Conservation (phyloP, 2,113 vertebrate genomes). For the Panthera leo region DNA sequence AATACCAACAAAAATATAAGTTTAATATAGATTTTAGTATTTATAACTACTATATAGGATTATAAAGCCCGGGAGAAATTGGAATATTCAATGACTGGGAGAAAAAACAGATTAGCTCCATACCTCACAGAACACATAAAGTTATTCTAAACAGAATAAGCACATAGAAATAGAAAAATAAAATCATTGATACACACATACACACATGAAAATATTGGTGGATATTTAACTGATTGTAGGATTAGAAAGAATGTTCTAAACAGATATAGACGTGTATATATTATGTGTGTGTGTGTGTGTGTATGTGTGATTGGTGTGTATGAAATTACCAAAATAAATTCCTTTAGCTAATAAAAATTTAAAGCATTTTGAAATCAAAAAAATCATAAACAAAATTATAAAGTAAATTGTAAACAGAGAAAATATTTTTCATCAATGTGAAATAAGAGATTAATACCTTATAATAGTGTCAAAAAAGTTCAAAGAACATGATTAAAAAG, state of each 20-base stretch:
- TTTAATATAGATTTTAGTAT: conserved; percentile 3
- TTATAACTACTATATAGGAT: neutral
- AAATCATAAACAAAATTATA: conserved; percentile 26
- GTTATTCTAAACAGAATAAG: neutral
- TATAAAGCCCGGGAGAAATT: neutral
- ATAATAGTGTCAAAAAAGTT: neutral
- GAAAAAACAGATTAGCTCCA: neutral
- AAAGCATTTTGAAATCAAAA: conserved; percentile 1
- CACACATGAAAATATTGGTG: neutral
- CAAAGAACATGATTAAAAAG: conserved; percentile 15
- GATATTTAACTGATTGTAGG: neutral
- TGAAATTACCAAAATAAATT: conserved; percentile 7
- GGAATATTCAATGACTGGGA: neutral
- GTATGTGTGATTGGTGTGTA: neutral
- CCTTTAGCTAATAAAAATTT: neutral
- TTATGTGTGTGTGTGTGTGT: neutral
- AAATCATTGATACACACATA: neutral
- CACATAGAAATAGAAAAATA: neutral
- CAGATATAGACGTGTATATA: neutral
- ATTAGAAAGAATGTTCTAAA: conserved; percentile 24
- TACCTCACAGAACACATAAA: neutral
- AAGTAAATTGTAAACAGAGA: neutral
- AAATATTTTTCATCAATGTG: conserved; percentile 5
- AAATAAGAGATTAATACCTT: conserved; percentile 9
- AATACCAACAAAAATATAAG: neutral